phyloP scores from a whole-genome alignment of 2,113 vertebrate species.

The Indicator maculatus region DNA sequence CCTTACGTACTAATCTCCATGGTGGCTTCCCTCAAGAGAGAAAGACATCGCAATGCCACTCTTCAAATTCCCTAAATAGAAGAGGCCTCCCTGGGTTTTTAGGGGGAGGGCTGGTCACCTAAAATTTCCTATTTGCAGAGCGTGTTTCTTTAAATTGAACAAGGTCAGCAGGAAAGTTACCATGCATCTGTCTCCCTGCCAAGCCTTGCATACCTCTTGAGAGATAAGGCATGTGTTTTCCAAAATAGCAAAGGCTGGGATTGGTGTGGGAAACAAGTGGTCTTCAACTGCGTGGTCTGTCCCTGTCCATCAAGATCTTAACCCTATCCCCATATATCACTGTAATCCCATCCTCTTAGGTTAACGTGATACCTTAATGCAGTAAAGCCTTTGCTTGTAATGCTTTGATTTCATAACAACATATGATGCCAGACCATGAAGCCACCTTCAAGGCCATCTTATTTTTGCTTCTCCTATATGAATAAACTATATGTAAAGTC shows the following conservation, averaged over 20 bases:
- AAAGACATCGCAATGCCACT: constrained; percentile 67
- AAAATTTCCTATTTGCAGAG: constrained; percentile 81
- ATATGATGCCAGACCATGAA: not conserved
- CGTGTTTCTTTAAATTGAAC: constrained; percentile 77
- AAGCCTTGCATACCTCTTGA: constrained; percentile 78
- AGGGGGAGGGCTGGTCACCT: constrained; percentile 67
- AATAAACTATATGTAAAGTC: not conserved
- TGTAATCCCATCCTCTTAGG: constrained; percentile 51
- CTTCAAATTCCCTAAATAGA: constrained; percentile 69
- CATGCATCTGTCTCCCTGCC: constrained; percentile 78
- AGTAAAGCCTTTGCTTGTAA: constrained; percentile 29
- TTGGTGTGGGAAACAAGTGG: constrained; percentile 81
- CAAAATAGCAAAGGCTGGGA: constrained; percentile 88
- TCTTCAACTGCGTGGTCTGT: constrained; percentile 74
- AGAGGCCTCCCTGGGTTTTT: constrained; percentile 32
- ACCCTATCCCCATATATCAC: constrained; percentile 81
- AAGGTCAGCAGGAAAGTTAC: constrained; percentile 81
- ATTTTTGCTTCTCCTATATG: not conserved
- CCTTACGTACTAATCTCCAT: constrained; percentile 78
- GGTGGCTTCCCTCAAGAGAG: constrained; percentile 75
- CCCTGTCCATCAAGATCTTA: constrained; percentile 82
- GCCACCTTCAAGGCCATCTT: not conserved
- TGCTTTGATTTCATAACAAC: constrained; percentile 49
- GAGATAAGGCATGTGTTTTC: constrained; percentile 89
- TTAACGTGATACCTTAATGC: constrained; percentile 48